Base-by-base conservation (phyloP, 2,888 invertebrate genomes). In the Volucella inanis region DNA sequence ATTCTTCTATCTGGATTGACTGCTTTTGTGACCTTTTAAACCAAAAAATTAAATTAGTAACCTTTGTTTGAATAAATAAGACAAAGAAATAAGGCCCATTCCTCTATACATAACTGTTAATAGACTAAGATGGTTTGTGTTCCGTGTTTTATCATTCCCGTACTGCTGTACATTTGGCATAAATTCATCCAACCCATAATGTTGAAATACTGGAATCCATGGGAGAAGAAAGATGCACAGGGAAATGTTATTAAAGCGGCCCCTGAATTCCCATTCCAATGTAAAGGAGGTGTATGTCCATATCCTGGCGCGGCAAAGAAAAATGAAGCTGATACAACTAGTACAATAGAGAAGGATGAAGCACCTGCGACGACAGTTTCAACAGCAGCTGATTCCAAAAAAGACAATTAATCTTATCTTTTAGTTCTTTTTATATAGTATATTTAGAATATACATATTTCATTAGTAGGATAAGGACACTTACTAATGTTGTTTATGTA, bases 121-220 rank as follows among this genome's bases (percentile, higher is more conserved):
- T 47, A 41, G 39, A 55, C 6, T 47, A 45, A 93, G 90, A 88
- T 96, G 96, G 96, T 96, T 88, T 97, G 97, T 90, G 94, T 97
- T 79, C 97, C 97, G 18, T 98, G 97, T 91, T 95, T 97, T 88
- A 94, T 97, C 85, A 95, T 97, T 90, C 97, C 97, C 1, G 92
- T 97, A 81, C 92, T 97, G 55, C 93, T 98, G 12, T 96, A 95
- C 89, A 93, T 98, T 84, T 97, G 97, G 95, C 96, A 97, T 90
- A 95, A 95, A 90, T 95, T 96, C 89, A 93, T 98, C 82, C 97
- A 97, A 90, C 97, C 97, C 0, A 93, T 97, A 86, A 92, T 97
- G 62, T 90, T 96, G 65, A 95, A 95, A 87, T 95, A 95, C 89
- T 97, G 97, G 97, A 96, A 96, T 90, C 96, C 96, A 0, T 96